A percentile compares a stretch with the other conserved stretches of the same genome.
These are phyloP conservation scores for Machimus atricapillus DNA, from an alignment of 2,888 invertebrate species.

Conservation along the genomic window DNA sequence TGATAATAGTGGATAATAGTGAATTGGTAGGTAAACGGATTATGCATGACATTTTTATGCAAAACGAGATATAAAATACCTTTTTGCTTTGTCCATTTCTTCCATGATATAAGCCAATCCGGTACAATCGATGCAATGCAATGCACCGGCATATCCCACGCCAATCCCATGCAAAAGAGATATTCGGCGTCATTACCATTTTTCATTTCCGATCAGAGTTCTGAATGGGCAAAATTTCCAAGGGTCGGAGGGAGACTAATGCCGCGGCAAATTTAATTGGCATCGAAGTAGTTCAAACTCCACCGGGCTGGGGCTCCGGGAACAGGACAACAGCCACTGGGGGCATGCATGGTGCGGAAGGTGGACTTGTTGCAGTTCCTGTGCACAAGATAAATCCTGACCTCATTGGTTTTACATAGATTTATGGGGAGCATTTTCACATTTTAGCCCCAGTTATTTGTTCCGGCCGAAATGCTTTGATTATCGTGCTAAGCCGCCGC, in stretches of 20 bases:
- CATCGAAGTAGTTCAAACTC: not conserved
- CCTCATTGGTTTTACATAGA: not conserved
- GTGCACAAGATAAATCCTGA: not conserved
- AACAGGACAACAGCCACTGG: not conserved
- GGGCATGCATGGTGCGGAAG: not conserved
- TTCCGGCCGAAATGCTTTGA: not conserved
- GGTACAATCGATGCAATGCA: not conserved
- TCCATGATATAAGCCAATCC: not conserved
- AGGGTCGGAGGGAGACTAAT: not conserved
- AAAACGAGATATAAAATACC: not conserved
- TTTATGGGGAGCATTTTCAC: slow-evolving; percentile 16
- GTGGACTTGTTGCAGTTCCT: slow-evolving; percentile 9
- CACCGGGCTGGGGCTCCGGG: not conserved
- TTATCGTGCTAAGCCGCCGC: not conserved
- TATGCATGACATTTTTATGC: slow-evolving; percentile 11
- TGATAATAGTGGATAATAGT: not conserved
- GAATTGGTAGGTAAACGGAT: not conserved
- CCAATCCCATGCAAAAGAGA: not conserved
- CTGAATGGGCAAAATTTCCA: not conserved
- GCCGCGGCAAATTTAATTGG: slow-evolving; percentile 9
- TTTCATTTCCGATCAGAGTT: not conserved
- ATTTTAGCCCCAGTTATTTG: not conserved
- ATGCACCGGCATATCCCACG: not conserved
- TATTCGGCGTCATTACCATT: slow-evolving; percentile 21
- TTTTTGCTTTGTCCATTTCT: not conserved